Percentiles rank a stretch among this genome's conserved stretches.
Conservation (phyloP, 2,888 invertebrate species). For the Spodoptera picta region DNA sequence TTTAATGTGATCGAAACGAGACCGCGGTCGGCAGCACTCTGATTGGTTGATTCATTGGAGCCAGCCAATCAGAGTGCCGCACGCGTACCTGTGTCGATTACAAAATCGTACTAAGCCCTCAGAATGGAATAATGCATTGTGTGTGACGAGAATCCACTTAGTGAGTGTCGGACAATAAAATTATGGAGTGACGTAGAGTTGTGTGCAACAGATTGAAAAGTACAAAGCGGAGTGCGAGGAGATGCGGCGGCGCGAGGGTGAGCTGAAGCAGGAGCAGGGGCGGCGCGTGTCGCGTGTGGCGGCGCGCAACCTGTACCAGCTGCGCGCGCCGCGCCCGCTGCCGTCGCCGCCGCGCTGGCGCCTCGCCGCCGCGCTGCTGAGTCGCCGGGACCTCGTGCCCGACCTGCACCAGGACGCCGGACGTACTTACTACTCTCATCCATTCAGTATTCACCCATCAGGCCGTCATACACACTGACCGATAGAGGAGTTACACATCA, state of each 20-base stretch:
- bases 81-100: too few relatives aligned
- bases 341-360: slow-evolving; percentile 42
- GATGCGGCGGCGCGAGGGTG: slow-evolving; percentile 60
- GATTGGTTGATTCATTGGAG: too few relatives aligned
- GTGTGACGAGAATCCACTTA: too few relatives aligned
- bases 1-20: too few relatives aligned
- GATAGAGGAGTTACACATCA: too few relatives aligned
- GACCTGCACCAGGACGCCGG: slow-evolving; percentile 36
- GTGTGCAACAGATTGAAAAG: slow-evolving; percentile 54
- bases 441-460: not conserved
- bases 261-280: slow-evolving; percentile 68
- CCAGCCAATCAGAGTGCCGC: too few relatives aligned
- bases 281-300: slow-evolving; percentile 61
- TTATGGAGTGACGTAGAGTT: not conserved
- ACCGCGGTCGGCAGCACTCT: too few relatives aligned
- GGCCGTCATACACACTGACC: not conserved
- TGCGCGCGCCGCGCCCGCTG: slow-evolving; percentile 37
- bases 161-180: too few relatives aligned
- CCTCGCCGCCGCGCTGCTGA: slow-evolving; percentile 55
- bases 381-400: slow-evolving; percentile 33
- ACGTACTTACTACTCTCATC: slow-evolving; percentile 22
- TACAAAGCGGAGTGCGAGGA: slow-evolving; percentile 58
- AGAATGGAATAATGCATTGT: too few relatives aligned
- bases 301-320: slow-evolving; percentile 66
- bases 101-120: too few relatives aligned